Percentiles rank a stretch among this genome's conserved stretches.
Evolutionary conservation across 2,888 invertebrate genomes (phyloP).

Genomic region (Eupsilia transversa): DNA sequence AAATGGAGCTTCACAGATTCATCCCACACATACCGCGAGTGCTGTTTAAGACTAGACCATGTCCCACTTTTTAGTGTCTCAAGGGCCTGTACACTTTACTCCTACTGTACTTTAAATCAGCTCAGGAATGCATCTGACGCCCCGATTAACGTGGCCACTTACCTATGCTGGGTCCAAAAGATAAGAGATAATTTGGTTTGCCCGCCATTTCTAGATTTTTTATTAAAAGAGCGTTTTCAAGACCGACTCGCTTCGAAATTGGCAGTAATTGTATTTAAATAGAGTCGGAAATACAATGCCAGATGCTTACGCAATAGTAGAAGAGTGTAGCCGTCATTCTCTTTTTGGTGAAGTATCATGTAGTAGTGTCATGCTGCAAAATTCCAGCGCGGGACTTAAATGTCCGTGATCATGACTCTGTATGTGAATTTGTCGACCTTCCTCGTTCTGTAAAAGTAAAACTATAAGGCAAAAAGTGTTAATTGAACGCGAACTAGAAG

Average conservation of each 20-base stretch:
- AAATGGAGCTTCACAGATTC: not conserved
- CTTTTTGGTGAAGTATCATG: not conserved
- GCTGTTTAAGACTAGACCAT: conserved; percentile 1
- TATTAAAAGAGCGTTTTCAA: no score
- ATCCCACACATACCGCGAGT: not conserved
- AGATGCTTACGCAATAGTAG: no score
- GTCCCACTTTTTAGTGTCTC: conserved; percentile 16
- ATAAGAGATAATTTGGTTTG: no score
- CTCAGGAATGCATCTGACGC: conserved; percentile 1
- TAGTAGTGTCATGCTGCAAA: conserved; percentile 10
- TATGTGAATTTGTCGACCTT: conserved; percentile 20
- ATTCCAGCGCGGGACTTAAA: conserved; percentile 2
- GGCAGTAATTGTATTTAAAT: no score
- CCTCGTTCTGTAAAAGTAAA: not conserved
- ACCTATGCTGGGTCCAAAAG: not conserved
- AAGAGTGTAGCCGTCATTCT: no score
- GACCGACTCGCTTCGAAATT: no score
- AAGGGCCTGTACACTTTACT: conserved; percentile 10
- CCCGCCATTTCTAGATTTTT: not conserved
- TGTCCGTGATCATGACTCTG: conserved; percentile 42
- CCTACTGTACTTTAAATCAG: conserved; percentile 13
- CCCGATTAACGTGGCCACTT: not conserved
- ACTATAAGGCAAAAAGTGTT: conserved; percentile 24
- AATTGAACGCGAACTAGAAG: no score
- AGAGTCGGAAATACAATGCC: no score